phyloP scores from a whole-genome alignment of 2,113 vertebrate species.

The Reinhardtius hippoglossoides region DNA sequence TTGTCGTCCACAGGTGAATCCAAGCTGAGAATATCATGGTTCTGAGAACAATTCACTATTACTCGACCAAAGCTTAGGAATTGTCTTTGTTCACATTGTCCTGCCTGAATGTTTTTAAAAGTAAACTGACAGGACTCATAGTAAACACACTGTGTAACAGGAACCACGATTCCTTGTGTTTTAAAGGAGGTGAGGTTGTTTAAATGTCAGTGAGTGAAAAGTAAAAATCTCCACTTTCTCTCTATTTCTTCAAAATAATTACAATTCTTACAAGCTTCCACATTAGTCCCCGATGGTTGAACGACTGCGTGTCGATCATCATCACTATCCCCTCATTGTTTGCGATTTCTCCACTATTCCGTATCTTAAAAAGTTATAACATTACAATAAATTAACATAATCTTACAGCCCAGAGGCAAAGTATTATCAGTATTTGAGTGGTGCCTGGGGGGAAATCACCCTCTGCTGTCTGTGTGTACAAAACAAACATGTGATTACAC shows the following conservation, averaged over 20 bases:
- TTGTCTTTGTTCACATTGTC: background rate
- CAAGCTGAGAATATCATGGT: background rate
- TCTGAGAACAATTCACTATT: background rate
- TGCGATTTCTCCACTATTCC: too few species aligned
- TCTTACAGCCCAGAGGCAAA: background rate
- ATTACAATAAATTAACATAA: background rate
- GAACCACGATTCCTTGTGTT: background rate
- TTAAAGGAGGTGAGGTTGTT: background rate
- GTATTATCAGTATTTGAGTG: background rate
- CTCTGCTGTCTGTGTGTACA: background rate
- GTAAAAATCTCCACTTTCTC: background rate
- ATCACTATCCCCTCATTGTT: background rate
- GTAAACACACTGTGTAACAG: too few species aligned
- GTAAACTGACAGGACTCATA: slow-evolving; percentile 22
- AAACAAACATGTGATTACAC: too few species aligned
- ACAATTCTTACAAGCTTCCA: background rate
- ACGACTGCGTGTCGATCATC: background rate
- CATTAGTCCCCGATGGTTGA: background rate
- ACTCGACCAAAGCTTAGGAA: background rate
- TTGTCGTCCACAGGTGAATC: background rate
- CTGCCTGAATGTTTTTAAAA: background rate
- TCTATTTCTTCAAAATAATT: slow-evolving; percentile 2
- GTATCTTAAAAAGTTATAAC: background rate
- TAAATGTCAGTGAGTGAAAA: background rate
- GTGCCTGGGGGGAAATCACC: background rate